Evolutionary conservation across 2,888 invertebrate genomes (phyloP), one percentile per base, ranked within the genome.

Genomic region (Molanna angustata): DNA sequence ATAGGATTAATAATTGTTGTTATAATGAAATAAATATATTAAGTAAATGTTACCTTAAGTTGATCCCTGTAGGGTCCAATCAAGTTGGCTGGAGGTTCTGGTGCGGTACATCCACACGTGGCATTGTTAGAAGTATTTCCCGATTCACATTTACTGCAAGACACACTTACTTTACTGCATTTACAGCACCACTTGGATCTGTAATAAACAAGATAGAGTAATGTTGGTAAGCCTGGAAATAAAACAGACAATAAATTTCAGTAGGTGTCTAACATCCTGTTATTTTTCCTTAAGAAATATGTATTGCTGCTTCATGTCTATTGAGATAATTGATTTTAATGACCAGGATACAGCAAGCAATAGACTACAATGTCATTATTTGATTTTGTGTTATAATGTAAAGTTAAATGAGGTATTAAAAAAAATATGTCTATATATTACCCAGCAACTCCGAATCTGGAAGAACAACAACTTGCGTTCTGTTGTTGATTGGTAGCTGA

Each of bases 61-160:
- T 84, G 82, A 65, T 90, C 86, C 32, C 80, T 74, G 61, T 84
- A 80, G 2, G 80, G 75, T 1, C 89, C 90, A 49, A 87, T 76
- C 45, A 89, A 70, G 62, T 83, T 86, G 66, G 49, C 70, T 69
- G 22, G 64, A 52, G 43, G 61, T 37, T 50, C 56, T 33, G 54
- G 60, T 53, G n/a, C 59, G 54, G 43, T 57, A 59, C 39, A 66
- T 62, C 2, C 59, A 57, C 13, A 59, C 41, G 16, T 58, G 47
- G 4, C 55, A n/a, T n/a, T n/a, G 20, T 49, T 47, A 33, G 62
- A 62, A 64, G 67, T 32, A 64, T 32, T 13, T 19, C 37, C 27
- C 31, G 37, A 13, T 11, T 4, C 66, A 62, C 1, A 73, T 71
- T 55, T 75, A 73, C 45, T 70, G 50, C 64, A 67, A 42, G 58